Base-by-base conservation (phyloP, 2,113 vertebrate species). In the Setophaga coronata region DNA sequence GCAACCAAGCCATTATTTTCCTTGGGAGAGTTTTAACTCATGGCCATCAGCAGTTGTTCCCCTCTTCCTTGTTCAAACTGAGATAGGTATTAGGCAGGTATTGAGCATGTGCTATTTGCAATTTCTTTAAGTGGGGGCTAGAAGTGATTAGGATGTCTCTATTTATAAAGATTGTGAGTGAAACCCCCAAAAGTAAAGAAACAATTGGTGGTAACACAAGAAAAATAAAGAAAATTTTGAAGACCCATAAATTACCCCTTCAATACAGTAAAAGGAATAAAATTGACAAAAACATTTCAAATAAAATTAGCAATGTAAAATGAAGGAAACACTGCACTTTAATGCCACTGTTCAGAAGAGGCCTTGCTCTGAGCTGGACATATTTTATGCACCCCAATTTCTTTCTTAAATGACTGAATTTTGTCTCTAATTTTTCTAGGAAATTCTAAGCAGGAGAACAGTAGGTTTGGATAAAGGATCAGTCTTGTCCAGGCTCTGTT, bases 91-190 rank as follows among this genome's bases (percentile, higher is more conserved):
- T 18, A 62, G 69, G 47, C 23, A 89, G 42, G 8, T 29, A 42
- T 28, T 0, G 5, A 65, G 29, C 21, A 53, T 0, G 0, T 51
- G 38, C 19, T 23, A 48, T 24, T 4, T 9, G 9, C 36, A 50
- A 10, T 65, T 82, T 79, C 48, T 56, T 78, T 48, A 28, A 34
- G 0, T 23, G 24, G 17, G 24, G 65, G 13, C 16, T 77, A 40
- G 36, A 82, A 71, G 25, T 4, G 14, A 62, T 36, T 19, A 34
- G 43, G 12, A 47, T 6, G 14, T 48, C 21, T 65, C 36, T 69
- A 10, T n/a, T 40, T 57, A 38, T 4, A 36, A 0, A 56, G 54
- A 36, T 43, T 38, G 47, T 74, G 33, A 91, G 25, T 53, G n/a
- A 58, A 77, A 80, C 16, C 7, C 6, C 3, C 4, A 14, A 18